Conservation (phyloP, 2,113 vertebrate species). For the Coptodon bakossiorum region DNA sequence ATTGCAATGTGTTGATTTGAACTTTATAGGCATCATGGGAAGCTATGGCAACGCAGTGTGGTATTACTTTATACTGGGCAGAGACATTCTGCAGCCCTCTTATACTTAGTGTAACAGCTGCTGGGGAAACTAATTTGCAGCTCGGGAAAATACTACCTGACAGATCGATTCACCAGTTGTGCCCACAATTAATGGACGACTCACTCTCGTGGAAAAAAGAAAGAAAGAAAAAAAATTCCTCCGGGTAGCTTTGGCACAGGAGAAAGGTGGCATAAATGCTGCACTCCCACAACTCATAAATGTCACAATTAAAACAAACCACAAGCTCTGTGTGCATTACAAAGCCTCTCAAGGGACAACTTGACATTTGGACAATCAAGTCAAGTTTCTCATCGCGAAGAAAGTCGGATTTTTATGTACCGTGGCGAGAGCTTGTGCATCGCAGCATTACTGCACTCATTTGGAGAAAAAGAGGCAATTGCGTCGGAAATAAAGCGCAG, state of each 20-base stretch:
- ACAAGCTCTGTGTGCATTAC: slow-evolving; percentile 50
- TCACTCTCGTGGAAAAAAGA: slow-evolving; percentile 24
- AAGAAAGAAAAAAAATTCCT: slow-evolving; percentile 30
- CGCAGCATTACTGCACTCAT: slow-evolving; percentile 48
- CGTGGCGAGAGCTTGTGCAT: slow-evolving; percentile 40
- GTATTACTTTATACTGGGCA: slow-evolving; percentile 31
- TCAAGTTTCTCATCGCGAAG: slow-evolving; percentile 42
- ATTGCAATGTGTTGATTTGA: slow-evolving; percentile 64
- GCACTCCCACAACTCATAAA: slow-evolving; percentile 61
- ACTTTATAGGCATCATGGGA: slow-evolving; percentile 52
- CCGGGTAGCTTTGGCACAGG: neutral
- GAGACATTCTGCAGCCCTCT: slow-evolving; percentile 10
- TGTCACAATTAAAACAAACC: slow-evolving; percentile 68
- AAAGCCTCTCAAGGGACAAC: slow-evolving; percentile 48
- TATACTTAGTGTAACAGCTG: slow-evolving; percentile 33
- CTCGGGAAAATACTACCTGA: slow-evolving; percentile 60
- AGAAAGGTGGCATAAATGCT: slow-evolving; percentile 31
- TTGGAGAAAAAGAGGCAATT: slow-evolving; percentile 36
- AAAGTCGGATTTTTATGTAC: slow-evolving; percentile 35
- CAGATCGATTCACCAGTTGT: slow-evolving; percentile 63
- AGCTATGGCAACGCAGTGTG: slow-evolving; percentile 29
- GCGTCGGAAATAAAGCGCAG: slow-evolving; percentile 24
- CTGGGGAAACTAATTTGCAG: slow-evolving; percentile 62
- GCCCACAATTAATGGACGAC: slow-evolving; percentile 55
- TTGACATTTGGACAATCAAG: slow-evolving; percentile 70